Evolutionary conservation across 2,113 vertebrate genomes (phyloP), one percentile per base, ranked within the genome.

Genomic region (Barnardius zonarius): DNA sequence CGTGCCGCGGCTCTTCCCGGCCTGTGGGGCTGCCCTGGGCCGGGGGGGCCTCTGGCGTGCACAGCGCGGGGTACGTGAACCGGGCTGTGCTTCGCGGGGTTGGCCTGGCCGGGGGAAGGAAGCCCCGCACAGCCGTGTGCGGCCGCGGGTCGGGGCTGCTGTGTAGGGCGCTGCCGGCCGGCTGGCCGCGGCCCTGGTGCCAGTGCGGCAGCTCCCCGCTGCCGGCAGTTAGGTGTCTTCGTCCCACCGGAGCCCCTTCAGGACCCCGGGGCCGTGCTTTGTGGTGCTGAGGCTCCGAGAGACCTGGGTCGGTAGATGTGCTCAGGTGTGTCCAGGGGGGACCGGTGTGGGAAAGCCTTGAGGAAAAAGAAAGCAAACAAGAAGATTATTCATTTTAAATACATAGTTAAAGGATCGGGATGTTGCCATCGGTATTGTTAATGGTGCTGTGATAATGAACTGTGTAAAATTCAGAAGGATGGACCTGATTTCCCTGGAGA

Each of bases 1-100:
- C n/a, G n/a, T n/a, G n/a, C n/a, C n/a, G n/a, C n/a, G n/a, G n/a
- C n/a, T n/a, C n/a, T n/a, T n/a, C n/a, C n/a, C n/a, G n/a, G n/a
- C n/a, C n/a, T n/a, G n/a, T n/a, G 33, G 27, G 41, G 31, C 14
- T 5, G 55, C 23, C 9, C 3, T 18, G 27, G 15, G 28, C 13
- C 2, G 49, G 3, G 41, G 81, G 1, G 49, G 14, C 8, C 7
- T 22, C 3, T 28, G 6, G 31, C 15, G 5, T 13, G 41, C 5
- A 51, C 14, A 37, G 55, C 11, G n/a, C 5, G 69, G 48, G 48
- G 6, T 23, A 13, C 6, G 2, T 0, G 9, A 20, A 11, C 1
- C 13, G 8, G 12, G 22, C 37, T 3, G 9, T 7, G 27, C 25
- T 12, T 9, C 1, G 23, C 15, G 10, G 0, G 10, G n/a, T 2